Base-by-base conservation (phyloP, 1,140 invertebrate genomes). In the Zaprionus nigranus region DNA sequence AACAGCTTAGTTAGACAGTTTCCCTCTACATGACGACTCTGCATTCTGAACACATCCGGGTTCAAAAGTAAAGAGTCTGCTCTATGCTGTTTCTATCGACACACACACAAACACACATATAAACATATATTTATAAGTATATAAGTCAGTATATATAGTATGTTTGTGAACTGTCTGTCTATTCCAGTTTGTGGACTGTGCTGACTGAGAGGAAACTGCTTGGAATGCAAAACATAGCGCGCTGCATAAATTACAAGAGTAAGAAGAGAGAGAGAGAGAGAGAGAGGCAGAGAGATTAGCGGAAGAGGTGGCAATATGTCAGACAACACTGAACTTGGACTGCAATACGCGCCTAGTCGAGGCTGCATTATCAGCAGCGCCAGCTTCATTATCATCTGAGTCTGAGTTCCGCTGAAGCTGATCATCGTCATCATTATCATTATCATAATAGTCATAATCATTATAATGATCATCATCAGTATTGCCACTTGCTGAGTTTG, bases 171-270 rank as follows among this genome's bases (percentile, higher is more conserved):
- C n/a, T 9, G 40, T 34, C 59, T 63, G 17, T 36, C 20, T 71
- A 84, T 73, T 77, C 81, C 74, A 73, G 77, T 83, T 83, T 83
- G 54, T 74, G 43, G 62, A 64, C 65, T 13, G 74, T 73, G 75
- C 65, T 51, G 72, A 43, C 38, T 38, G 56, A 69, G 76, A 84
- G 81, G 81, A 84, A 86, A 73, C 71, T 78, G 78, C 65, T 85
- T 72, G 71, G 75, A 79, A 85, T 85, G 69, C 82, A 73, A 79
- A 85, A 57, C 75, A 85, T 78, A 72, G 74, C 76, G 69, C 43
- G 68, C 36, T 81, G 71, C 75, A 85, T 86, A 85, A 85, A 85
- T 85, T 81, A 85, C 54, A 59, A 38, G n/a, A 56, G 49, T 43
- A 26, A 15, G 11, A 12, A 5, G 40, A 43, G 36, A n/a, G 20